phyloP scores from a whole-genome alignment of 2,888 invertebrate genomes.

The Tipula confusa region DNA sequence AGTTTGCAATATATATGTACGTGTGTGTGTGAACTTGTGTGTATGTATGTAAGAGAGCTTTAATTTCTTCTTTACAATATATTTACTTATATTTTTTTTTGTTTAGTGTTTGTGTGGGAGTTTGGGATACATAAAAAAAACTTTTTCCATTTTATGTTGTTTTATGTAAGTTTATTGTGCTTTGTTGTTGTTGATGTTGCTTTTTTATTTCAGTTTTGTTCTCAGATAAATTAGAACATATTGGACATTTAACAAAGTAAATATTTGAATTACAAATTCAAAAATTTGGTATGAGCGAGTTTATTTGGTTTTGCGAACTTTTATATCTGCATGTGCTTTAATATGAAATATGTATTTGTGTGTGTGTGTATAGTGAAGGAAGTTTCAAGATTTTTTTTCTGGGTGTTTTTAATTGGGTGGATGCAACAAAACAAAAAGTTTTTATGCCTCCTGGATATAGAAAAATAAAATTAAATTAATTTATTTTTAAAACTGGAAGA shows the following conservation, averaged over 20 bases:
- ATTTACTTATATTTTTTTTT: neutral
- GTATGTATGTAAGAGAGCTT: neutral
- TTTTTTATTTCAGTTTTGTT: neutral
- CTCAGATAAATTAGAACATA: conserved; percentile 3
- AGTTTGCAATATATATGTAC: neutral
- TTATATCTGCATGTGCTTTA: no score
- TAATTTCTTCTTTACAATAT: neutral
- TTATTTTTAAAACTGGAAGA: neutral
- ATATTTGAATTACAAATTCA: neutral
- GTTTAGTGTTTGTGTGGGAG: neutral
- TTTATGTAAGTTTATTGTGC: neutral
- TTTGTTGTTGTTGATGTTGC: neutral
- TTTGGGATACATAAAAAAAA: neutral
- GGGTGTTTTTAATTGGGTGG: neutral
- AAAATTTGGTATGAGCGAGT: neutral
- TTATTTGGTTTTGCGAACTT: neutral
- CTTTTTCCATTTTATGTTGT: neutral
- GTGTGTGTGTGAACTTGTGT: neutral
- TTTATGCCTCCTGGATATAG: neutral
- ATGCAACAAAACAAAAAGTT: neutral
- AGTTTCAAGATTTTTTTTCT: neutral
- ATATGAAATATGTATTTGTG: neutral
- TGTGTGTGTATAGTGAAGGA: neutral
- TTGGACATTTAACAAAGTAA: conserved; percentile 3
- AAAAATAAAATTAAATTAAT: neutral